phyloP scores from a whole-genome alignment of 2,888 invertebrate species.

The Cephus sareptanus region DNA sequence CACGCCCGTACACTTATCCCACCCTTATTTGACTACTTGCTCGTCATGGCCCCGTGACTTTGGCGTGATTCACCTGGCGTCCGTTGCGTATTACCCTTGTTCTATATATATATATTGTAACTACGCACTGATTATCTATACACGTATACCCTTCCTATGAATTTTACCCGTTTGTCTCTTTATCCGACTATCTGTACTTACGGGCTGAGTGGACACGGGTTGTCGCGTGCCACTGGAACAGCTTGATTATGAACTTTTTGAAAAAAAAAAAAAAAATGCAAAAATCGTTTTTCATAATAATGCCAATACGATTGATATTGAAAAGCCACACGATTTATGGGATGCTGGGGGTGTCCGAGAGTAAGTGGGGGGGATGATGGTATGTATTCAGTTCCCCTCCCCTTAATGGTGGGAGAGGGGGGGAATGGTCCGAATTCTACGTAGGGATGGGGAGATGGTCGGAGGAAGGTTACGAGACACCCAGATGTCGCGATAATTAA shows the following conservation, averaged over 20 bases:
- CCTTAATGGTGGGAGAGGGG: neutral
- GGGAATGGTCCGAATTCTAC: neutral
- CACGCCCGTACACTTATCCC: conserved; percentile 14
- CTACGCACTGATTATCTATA: conserved; percentile 38
- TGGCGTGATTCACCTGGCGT: conserved; percentile 66
- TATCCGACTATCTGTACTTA: neutral
- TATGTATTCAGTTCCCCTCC: conserved; percentile 18
- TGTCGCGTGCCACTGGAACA: neutral
- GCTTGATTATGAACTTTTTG: neutral
- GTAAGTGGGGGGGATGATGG: conserved; percentile 50
- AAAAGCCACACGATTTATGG: neutral
- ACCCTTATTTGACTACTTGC: conserved; percentile 17
- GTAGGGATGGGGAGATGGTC: neutral
- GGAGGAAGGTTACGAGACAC: conserved; percentile 49
- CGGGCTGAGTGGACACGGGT: neutral
- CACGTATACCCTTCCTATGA: conserved; percentile 20
- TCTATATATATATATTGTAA: conserved; percentile 14
- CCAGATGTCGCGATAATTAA: conserved; percentile 66
- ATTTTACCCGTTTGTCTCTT: conserved; percentile 17
- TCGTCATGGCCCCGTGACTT: conserved; percentile 61
- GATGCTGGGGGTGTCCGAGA: conserved; percentile 38
- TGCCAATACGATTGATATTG: neutral
- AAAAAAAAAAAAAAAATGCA: neutral
- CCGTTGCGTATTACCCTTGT: conserved; percentile 55
- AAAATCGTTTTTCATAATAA: too few species aligned